Evolutionary conservation across 92 coral and sea anemone species (phyloP).

Genomic region (Pocillopora grandis): DNA sequence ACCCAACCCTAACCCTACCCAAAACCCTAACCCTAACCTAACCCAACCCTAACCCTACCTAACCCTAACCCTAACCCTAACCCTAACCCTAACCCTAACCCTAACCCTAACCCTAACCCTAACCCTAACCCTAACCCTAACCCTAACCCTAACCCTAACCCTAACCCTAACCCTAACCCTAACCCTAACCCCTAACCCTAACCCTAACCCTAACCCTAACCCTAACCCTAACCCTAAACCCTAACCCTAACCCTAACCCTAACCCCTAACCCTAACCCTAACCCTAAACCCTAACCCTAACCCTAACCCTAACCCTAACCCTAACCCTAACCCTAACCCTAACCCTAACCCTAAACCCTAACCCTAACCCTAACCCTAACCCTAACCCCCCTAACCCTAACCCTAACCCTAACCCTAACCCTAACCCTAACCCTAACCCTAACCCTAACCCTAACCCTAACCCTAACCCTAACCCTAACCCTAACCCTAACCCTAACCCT

Average conservation of each 20-base stretch:
- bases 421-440: conserved; percentile 36
- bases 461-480: conserved; percentile 50
- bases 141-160: conserved; percentile 41
- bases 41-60: conserved; percentile 46
- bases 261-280: conserved; percentile 38
- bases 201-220: conserved; percentile 52
- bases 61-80: conserved; percentile 35
- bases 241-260: conserved; percentile 41
- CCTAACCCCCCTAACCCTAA: no score
- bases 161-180: conserved; percentile 39
- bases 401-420: conserved; percentile 46
- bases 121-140: conserved; percentile 37
- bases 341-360: conserved; percentile 50
- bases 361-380: conserved; percentile 41
- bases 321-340: conserved; percentile 47
- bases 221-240: conserved; percentile 48
- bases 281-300: conserved; percentile 32
- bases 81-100: conserved; percentile 25
- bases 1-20: neutral
- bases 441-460: conserved; percentile 40
- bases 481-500: conserved; percentile 46
- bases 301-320: conserved; percentile 30
- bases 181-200: conserved; percentile 51
- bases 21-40: conserved; percentile 25
- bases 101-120: conserved; percentile 39